Conservation (phyloP, 2,797 vertebrate species). For the Myotis myotis region DNA sequence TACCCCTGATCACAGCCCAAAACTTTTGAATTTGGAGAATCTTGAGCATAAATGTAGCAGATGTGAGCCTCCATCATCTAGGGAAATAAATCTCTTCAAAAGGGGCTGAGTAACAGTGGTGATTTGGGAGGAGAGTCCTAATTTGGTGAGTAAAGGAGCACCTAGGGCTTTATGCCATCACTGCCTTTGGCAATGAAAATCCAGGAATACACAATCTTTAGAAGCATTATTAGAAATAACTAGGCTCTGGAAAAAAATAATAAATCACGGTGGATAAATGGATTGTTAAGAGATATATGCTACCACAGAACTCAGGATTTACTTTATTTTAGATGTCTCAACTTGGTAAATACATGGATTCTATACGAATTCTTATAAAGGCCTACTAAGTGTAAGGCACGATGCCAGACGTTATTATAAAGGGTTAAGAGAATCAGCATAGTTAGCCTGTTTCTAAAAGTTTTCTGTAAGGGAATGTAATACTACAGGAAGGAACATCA, state of each 20-base stretch:
- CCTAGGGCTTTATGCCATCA: background rate
- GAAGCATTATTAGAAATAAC: background rate
- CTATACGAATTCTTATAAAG: background rate
- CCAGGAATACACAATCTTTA: background rate
- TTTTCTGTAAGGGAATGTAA: slow-evolving; percentile 41
- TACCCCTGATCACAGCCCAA: background rate
- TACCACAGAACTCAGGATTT: background rate
- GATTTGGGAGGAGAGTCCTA: background rate
- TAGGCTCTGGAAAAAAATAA: background rate
- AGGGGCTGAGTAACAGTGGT: background rate
- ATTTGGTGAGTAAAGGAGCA: background rate
- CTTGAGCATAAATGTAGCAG: background rate
- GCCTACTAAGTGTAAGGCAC: background rate
- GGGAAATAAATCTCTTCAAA: background rate
- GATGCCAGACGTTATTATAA: background rate
- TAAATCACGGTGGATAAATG: background rate
- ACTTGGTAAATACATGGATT: background rate
- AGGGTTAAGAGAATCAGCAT: slow-evolving; percentile 22
- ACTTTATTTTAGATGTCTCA: background rate
- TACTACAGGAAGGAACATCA: background rate
- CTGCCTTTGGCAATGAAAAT: background rate
- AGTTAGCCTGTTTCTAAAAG: background rate
- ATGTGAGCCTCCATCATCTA: background rate
- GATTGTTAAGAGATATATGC: background rate
- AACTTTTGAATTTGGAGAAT: background rate